These are phyloP conservation scores for Pachyrhynchus sulphureomaculatus DNA, from an alignment of 1,140 invertebrate genomes.

Conservation along the genomic window DNA sequence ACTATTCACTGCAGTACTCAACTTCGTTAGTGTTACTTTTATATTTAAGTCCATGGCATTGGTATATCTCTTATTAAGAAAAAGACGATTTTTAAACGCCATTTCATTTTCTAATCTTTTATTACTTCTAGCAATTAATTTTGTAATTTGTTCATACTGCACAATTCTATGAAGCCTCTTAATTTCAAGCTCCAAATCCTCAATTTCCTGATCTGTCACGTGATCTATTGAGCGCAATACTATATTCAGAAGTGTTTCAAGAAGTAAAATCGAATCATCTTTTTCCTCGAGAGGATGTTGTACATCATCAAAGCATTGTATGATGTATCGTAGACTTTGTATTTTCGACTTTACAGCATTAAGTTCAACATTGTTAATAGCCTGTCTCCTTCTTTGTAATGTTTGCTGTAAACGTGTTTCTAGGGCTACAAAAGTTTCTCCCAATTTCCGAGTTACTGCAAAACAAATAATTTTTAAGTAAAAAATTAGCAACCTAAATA, in stretches of 20 bases:
- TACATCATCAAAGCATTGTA: not conserved
- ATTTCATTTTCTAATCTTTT: too few relatives aligned
- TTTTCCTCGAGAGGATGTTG: too few relatives aligned
- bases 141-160: slow-evolving; percentile 30
- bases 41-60: slow-evolving; percentile 21
- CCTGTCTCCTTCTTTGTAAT: slow-evolving; percentile 22
- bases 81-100: slow-evolving; percentile 5
- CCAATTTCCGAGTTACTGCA: not conserved
- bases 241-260: slow-evolving; percentile 22
- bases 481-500: too few relatives aligned
- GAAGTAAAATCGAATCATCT: not conserved
- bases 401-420: slow-evolving; percentile 6
- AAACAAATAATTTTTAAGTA: not conserved
- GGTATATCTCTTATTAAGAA: slow-evolving; percentile 8
- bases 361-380: slow-evolving; percentile 32
- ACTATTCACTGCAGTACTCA: slow-evolving; percentile 12
- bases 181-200: slow-evolving; percentile 41
- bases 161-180: slow-evolving; percentile 34
- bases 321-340: slow-evolving; percentile 21
- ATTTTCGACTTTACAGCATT: slow-evolving; percentile 35
- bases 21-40: slow-evolving; percentile 25
- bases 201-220: slow-evolving; percentile 51
- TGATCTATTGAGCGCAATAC: slow-evolving; percentile 49
- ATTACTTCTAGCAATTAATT: not conserved
- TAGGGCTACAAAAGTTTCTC: not conserved